Base-by-base conservation (phyloP, 1,140 invertebrate genomes). In the Leguminivora glycinivorella region DNA sequence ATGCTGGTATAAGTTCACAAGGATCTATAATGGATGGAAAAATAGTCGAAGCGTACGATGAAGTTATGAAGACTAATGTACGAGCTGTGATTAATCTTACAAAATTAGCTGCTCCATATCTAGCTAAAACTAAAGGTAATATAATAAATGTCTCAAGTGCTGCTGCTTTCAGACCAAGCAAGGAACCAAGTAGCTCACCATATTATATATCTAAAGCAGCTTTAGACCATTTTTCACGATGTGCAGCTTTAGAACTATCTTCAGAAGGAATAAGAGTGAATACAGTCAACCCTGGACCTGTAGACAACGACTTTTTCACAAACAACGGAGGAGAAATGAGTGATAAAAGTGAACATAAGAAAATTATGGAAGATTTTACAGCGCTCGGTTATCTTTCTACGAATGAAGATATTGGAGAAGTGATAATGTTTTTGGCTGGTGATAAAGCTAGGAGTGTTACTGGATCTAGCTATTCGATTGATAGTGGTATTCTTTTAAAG, bases 141-240 rank as follows among this genome's bases (percentile, higher is more conserved):
- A 94, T 96, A 75, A 93, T 97, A 0, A 96, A 96, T 85, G 93
- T 97, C 1, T 96, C 95, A 1, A 96, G 95, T 79, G 93, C 96
- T 1, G 93, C 91, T 75, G 95, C 56, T 26, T 10, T 43, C 12
- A 40, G n/a, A 10, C 12, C 34, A 24, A 25, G 31, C 7, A 12
- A 4, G n/a, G 4, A 1, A 22, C 24, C 26, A 22, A 47, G n/a
- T 0, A 38, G 19, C 10, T 0, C n/a, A 6, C 17, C 69, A 9
- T 71, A 67, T n/a, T 56, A 12, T 12, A 12, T 43, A 10, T 56
- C 70, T 0, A 71, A 71, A 25, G 70, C 70, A 14, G 60, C 52
- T 24, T 71, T 71, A 38, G 70, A 71, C 17, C 72, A 72, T 68
- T 72, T 72, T 40, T 29, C 69, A 5, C 6, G n/a, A 52, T 25